phyloP scores from a whole-genome alignment of 92 coral and sea anemone genomes.

The Bergia puertoricense region DNA sequence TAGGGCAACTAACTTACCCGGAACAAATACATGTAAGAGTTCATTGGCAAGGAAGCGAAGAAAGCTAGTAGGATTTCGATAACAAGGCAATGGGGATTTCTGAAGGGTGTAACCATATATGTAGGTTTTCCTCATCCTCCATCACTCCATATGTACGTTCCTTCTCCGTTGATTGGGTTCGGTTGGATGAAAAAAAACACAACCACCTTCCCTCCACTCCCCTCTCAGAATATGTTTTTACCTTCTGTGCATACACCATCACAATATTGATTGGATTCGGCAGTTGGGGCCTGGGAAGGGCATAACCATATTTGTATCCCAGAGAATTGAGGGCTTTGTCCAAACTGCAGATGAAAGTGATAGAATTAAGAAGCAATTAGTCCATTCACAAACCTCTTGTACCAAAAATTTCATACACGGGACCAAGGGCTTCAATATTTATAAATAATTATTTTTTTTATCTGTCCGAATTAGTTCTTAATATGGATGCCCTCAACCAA shows the following conservation, averaged over 20 bases:
- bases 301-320: constrained; percentile 94
- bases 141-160: neutral
- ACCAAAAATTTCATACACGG: too few species aligned
- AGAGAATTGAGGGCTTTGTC: constrained; percentile 93
- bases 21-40: too few species aligned
- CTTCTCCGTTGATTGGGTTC: neutral
- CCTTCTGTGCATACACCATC: constrained; percentile 95
- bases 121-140: neutral
- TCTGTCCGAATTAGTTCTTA: too few species aligned
- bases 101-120: neutral
- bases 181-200: neutral
- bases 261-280: constrained; percentile 93
- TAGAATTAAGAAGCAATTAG: neutral
- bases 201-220: neutral
- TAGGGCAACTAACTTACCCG: too few species aligned
- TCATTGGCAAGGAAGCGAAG: too few species aligned
- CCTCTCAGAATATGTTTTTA: constrained; percentile 6
- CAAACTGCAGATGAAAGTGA: constrained; percentile 56
- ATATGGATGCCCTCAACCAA: too few species aligned
- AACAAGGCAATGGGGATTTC: neutral
- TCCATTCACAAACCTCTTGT: neutral
- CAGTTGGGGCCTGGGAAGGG: constrained; percentile 78
- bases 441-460: neutral
- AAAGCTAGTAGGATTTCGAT: too few species aligned
- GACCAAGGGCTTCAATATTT: neutral